A percentile compares a stretch with the other conserved stretches of the same genome.
Conservation (phyloP, 2,797 vertebrate species). For the Sebastes kiyomatsui region DNA sequence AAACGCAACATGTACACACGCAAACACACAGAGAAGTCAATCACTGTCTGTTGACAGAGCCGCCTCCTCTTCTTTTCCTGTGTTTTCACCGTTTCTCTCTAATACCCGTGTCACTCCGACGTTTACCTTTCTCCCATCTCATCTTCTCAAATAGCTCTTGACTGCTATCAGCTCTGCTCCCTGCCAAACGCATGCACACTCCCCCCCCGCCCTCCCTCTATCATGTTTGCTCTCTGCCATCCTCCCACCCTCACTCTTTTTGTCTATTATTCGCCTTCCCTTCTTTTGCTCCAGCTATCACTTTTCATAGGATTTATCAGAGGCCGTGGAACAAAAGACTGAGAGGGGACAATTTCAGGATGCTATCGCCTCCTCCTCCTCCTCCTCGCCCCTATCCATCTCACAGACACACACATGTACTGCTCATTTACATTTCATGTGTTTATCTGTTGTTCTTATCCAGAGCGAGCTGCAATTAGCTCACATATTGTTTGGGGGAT, state of each 20-base stretch:
- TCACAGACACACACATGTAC: neutral
- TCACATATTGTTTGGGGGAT: neutral
- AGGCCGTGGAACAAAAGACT: slow-evolving; percentile 53
- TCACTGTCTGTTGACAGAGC: slow-evolving; percentile 29
- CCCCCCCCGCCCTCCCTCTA: neutral
- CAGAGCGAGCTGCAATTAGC: neutral
- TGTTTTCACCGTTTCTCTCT: slow-evolving; percentile 12
- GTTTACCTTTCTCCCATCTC: slow-evolving; percentile 53
- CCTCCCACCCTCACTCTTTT: neutral
- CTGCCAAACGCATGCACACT: slow-evolving; percentile 6
- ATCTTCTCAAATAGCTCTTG: slow-evolving; percentile 52
- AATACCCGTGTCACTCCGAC: slow-evolving; percentile 20
- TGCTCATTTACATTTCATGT: neutral
- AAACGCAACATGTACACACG: neutral
- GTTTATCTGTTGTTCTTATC: slow-evolving; percentile 9
- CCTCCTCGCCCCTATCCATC: neutral
- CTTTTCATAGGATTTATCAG: slow-evolving; percentile 46
- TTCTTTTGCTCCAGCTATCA: slow-evolving; percentile 31
- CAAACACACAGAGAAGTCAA: neutral
- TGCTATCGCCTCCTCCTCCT: slow-evolving; percentile 13
- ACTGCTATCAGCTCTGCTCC: slow-evolving; percentile 41
- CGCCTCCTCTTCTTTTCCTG: neutral
- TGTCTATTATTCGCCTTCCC: slow-evolving; percentile 8
- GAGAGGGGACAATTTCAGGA: slow-evolving; percentile 56
- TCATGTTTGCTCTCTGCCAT: slow-evolving; percentile 22